Evolutionary conservation across 1,140 invertebrate species (phyloP).

Genomic region (Penaeus vannamei): DNA sequence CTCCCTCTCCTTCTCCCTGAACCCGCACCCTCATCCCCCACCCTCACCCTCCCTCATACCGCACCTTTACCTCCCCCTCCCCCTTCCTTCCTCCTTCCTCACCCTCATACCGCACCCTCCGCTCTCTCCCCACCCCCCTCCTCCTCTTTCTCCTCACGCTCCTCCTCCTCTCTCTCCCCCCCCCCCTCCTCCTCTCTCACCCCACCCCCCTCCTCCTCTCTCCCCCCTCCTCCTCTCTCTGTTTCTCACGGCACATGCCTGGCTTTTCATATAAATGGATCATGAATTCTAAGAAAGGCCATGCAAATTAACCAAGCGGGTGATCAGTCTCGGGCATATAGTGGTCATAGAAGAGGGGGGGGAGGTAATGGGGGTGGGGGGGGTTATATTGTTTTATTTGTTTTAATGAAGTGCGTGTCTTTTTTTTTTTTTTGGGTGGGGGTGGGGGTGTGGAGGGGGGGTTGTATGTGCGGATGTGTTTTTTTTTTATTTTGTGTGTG

Average conservation of each 20-base stretch:
- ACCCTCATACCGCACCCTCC: background rate
- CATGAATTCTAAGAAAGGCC: conserved; percentile 62
- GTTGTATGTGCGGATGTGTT: too few species aligned
- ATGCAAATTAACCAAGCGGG: conserved; percentile 56
- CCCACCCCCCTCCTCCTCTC: background rate
- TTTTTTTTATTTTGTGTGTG: too few species aligned
- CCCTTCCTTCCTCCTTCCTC: background rate
- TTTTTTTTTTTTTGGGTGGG: background rate
- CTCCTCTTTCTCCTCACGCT: background rate
- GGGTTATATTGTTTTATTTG: background rate
- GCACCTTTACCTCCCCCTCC: background rate
- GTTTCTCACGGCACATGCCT: background rate
- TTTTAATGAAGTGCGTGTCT: background rate
- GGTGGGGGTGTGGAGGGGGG: too few species aligned
- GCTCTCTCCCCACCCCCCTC: background rate
- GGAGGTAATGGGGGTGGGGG: background rate
- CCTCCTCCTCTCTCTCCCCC: background rate
- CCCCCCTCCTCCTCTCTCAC: background rate
- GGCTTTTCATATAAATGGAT: conserved; percentile 58
- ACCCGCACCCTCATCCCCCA: too few species aligned
- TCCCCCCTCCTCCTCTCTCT: conserved; percentile 1
- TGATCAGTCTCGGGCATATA: conserved; percentile 11
- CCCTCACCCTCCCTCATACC: background rate
- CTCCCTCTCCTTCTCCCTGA: background rate
- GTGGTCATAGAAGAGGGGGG: too few species aligned